Percentiles rank a stretch among this genome's conserved stretches.
Evolutionary conservation across 2,888 invertebrate species (phyloP).

Genomic region (Steromphala cineraria): DNA sequence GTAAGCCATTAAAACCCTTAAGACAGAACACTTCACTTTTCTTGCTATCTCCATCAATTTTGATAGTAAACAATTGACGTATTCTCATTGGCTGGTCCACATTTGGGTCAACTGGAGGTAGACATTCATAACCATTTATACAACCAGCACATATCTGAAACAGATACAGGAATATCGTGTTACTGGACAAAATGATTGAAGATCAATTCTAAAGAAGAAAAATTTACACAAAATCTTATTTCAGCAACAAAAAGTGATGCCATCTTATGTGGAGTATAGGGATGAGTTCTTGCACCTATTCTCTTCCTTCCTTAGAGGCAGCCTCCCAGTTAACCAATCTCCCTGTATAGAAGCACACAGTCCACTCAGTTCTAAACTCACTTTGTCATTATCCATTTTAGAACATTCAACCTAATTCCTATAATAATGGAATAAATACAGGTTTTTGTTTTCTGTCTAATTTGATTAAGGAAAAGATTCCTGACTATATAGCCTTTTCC

Average conservation of each 20-base stretch:
- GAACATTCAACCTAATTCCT: no score
- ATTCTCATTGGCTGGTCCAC: conserved; percentile 41
- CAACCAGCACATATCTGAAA: conserved; percentile 40
- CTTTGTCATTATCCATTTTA: no score
- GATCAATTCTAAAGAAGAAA: no score
- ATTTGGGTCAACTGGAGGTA: conserved; percentile 46
- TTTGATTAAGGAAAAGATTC: not conserved
- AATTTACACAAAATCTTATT: no score
- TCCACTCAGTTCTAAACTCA: no score
- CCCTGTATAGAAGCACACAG: no score
- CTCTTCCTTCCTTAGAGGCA: not conserved
- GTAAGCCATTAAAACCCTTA: conserved; percentile 26
- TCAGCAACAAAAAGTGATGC: no score
- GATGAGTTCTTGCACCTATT: not conserved
- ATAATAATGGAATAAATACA: no score
- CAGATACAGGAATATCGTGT: conserved; percentile 7
- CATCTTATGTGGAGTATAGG: no score
- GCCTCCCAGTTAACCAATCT: no score
- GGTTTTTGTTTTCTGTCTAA: no score
- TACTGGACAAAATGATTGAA: no score
- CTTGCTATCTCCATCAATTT: conserved; percentile 25
- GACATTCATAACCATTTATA: conserved; percentile 44
- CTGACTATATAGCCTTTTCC: not conserved
- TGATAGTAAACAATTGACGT: conserved; percentile 44
- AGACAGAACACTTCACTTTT: conserved; percentile 36